Percentiles rank a stretch among this genome's conserved stretches.
phyloP scores from a whole-genome alignment of 2,888 invertebrate species.

The Caenorhabditis afra region DNA sequence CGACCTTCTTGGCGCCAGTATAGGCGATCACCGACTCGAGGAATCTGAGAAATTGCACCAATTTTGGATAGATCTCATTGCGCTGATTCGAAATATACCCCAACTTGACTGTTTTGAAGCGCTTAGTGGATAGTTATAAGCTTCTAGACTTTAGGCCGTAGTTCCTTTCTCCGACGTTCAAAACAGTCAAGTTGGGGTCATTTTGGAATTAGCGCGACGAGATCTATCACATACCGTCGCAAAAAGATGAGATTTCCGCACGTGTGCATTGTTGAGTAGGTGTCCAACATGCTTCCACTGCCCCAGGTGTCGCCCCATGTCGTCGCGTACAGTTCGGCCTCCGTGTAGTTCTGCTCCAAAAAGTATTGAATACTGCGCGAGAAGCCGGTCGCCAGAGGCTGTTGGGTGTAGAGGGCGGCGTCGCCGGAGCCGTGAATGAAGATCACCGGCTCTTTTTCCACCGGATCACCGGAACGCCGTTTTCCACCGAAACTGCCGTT shows the following conservation, averaged over 20 bases:
- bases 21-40: constrained; percentile 77
- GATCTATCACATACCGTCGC: constrained; percentile 51
- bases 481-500: constrained; percentile 80
- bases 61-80: background rate
- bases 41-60: constrained; percentile 61
- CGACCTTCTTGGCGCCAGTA: constrained; percentile 77
- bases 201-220: background rate
- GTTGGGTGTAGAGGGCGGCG: constrained; percentile 78
- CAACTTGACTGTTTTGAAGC: background rate
- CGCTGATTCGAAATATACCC: too few relatives aligned
- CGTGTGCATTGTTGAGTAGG: constrained; percentile 78
- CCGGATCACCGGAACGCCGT: constrained; percentile 66
- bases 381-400: constrained; percentile 70
- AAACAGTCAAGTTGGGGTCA: too few relatives aligned
- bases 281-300: constrained; percentile 71
- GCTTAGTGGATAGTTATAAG: background rate
- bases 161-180: too few relatives aligned
- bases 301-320: constrained; percentile 79
- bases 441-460: constrained; percentile 76
- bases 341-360: constrained; percentile 79
- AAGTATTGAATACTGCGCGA: constrained; percentile 77
- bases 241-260: constrained; percentile 76
- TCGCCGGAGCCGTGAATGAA: constrained; percentile 79
- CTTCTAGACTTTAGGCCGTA: background rate
- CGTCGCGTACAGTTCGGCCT: constrained; percentile 78